These are phyloP conservation scores for Sylvia atricapilla DNA, from an alignment of 2,113 vertebrate genomes.

Conservation along the genomic window DNA sequence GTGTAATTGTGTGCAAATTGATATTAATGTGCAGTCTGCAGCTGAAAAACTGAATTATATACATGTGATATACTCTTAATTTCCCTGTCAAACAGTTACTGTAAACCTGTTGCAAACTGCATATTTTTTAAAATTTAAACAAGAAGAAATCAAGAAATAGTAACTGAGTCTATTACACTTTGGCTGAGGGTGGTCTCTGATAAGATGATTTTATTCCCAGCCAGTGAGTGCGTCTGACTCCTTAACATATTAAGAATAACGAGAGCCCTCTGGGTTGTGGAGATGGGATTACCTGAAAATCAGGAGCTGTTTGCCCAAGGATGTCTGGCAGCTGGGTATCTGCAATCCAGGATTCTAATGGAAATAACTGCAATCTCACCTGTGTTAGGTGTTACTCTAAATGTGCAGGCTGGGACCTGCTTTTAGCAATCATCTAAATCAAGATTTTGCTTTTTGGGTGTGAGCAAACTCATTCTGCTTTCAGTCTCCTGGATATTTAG, in stretches of 20 bases:
- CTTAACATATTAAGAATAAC: not conserved
- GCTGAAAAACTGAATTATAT: not conserved
- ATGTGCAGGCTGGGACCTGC: not conserved
- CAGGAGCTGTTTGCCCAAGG: not conserved
- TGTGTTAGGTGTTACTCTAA: not conserved
- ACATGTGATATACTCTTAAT: accelerated
- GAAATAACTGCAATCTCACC: not conserved
- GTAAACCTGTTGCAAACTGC: not conserved
- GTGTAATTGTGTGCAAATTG: not conserved
- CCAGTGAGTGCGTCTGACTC: not conserved
- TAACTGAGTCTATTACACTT: not conserved
- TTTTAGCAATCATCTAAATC: not conserved
- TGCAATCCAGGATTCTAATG: not conserved
- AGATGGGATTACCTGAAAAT: not conserved
- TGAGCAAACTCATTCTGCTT: not conserved
- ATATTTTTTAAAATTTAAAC: not conserved
- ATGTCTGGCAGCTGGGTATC: not conserved
- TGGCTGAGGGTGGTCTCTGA: not conserved
- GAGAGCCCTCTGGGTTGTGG: not conserved
- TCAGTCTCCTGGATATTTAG: not conserved
- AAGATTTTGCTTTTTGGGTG: not conserved
- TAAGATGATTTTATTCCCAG: not conserved
- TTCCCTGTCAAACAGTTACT: not conserved
- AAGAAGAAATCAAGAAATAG: not conserved
- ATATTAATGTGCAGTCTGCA: not conserved